A percentile compares a stretch with the other conserved stretches of the same genome.
Conservation (phyloP, 2,113 vertebrate genomes). For the Phrynosoma blainvillii region DNA sequence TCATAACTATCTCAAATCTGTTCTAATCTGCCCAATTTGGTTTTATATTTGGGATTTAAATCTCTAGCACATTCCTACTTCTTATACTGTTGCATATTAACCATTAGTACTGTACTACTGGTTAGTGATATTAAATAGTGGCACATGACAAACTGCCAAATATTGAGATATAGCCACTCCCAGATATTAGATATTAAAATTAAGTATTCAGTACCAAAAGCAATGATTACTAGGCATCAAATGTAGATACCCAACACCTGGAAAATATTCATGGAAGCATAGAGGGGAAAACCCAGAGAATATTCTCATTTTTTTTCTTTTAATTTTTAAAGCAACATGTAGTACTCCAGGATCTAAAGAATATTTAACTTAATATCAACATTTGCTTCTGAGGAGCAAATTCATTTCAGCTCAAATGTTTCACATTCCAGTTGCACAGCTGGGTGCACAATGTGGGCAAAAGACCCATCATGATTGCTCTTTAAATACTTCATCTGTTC, state of each 20-base stretch:
- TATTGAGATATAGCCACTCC: neutral
- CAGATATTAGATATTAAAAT: neutral
- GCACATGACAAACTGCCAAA: neutral
- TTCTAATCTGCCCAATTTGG: too few species aligned
- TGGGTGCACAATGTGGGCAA: neutral
- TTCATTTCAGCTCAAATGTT: neutral
- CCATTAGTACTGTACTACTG: constrained; percentile 12
- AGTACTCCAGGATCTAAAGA: neutral
- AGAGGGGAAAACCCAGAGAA: neutral
- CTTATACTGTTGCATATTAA: neutral
- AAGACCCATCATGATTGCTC: neutral
- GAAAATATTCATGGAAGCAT: neutral
- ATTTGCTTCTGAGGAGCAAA: neutral
- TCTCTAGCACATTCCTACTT: neutral
- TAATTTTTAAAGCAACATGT: too few species aligned
- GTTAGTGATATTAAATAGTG: neutral
- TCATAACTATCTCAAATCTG: too few species aligned
- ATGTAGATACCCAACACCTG: neutral
- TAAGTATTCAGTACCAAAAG: neutral
- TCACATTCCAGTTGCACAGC: neutral
- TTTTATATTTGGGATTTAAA: neutral
- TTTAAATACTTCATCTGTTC: neutral
- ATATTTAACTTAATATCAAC: neutral
- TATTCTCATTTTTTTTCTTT: too few species aligned
- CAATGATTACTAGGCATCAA: neutral